Evolutionary conservation across 2,113 vertebrate genomes (phyloP).

Genomic region (Pongo abelii): DNA sequence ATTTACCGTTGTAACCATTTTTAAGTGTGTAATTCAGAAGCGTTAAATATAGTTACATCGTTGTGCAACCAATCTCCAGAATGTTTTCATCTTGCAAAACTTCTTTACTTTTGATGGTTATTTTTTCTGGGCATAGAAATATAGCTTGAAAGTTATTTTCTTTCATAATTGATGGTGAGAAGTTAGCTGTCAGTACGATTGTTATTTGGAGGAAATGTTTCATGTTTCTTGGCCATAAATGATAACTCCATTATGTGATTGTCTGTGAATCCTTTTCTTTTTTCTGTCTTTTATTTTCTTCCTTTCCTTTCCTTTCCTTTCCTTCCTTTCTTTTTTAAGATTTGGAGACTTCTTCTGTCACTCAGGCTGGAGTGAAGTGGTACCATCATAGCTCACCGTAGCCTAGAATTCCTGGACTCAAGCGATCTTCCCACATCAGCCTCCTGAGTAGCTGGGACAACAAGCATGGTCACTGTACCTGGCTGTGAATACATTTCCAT

Average conservation of each 20-base stretch:
- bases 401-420: too few relatives aligned
- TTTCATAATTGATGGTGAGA: neutral
- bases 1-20: neutral
- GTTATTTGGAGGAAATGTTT: slow-evolving; percentile 27
- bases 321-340: too few relatives aligned
- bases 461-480: too few relatives aligned
- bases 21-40: neutral
- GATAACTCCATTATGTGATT: neutral
- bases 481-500: neutral
- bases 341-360: too few relatives aligned
- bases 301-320: too few relatives aligned
- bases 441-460: too few relatives aligned
- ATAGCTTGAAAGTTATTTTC: neutral
- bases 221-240: neutral
- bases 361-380: too few relatives aligned
- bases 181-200: neutral
- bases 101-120: neutral
- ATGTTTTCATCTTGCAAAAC: slow-evolving; percentile 9
- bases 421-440: too few relatives aligned
- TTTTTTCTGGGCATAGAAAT: neutral
- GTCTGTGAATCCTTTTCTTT: neutral
- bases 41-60: neutral
- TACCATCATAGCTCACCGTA: too few relatives aligned
- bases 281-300: too few relatives aligned
- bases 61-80: neutral